Evolutionary conservation across 2,888 invertebrate genomes (phyloP).

Genomic region (Macrophya alboannulata): DNA sequence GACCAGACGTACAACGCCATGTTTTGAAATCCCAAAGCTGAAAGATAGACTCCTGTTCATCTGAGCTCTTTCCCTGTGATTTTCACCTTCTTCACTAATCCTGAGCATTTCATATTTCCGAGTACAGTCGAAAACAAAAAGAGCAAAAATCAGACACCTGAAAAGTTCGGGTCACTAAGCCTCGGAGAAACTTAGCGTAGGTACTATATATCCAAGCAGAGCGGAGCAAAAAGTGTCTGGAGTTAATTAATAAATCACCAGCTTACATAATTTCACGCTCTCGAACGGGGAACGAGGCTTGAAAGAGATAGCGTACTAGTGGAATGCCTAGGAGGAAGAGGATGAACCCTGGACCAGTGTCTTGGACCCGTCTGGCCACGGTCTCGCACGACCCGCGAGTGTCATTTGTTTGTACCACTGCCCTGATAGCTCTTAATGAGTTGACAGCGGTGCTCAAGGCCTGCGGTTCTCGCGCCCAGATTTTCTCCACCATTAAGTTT

Average conservation of each 20-base stretch:
- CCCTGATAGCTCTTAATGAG: constrained; percentile 58
- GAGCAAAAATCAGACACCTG: not conserved
- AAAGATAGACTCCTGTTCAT: constrained; percentile 19
- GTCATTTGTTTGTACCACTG: constrained; percentile 58
- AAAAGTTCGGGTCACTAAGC: not conserved
- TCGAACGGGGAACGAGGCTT: constrained; percentile 5
- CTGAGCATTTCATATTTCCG: too few species aligned
- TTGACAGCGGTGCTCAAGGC: constrained; percentile 54
- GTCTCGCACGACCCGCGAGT: constrained; percentile 57
- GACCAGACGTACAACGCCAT: constrained; percentile 7
- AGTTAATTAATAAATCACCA: constrained; percentile 50
- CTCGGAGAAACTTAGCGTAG: not conserved
- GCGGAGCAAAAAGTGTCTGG: constrained; percentile 28
- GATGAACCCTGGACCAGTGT: constrained; percentile 45
- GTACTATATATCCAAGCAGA: not conserved
- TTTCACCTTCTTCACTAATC: not conserved
- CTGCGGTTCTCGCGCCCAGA: not conserved
- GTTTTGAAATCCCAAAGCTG: not conserved
- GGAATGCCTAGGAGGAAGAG: constrained; percentile 48
- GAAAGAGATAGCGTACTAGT: constrained; percentile 26
- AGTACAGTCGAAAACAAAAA: not conserved
- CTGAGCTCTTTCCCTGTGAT: not conserved
- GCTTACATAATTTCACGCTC: constrained; percentile 49
- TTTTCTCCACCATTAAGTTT: not conserved
- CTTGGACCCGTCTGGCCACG: constrained; percentile 55